Conservation (phyloP, 2,113 vertebrate species). For the Mellivora capensis region DNA sequence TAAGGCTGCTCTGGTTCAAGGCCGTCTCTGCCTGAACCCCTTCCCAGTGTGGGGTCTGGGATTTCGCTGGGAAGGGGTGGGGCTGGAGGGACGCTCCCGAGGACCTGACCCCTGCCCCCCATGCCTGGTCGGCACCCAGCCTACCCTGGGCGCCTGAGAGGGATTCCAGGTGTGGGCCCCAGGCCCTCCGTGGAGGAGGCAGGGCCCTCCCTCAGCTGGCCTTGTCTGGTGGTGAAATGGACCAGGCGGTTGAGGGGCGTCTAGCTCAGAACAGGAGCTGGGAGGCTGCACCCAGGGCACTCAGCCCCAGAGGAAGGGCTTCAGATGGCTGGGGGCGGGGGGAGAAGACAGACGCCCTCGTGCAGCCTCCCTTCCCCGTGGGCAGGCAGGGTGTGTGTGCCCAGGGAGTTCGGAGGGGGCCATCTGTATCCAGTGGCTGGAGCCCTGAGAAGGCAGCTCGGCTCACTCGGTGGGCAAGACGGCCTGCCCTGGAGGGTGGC, state of each 20-base stretch:
- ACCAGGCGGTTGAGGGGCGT: too few relatives aligned
- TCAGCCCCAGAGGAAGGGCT: neutral
- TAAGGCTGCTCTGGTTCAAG: accelerated
- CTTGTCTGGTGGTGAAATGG: neutral
- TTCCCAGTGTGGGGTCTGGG: neutral
- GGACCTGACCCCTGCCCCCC: neutral
- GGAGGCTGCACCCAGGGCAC: neutral
- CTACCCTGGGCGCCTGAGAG: neutral
- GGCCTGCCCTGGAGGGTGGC: neutral
- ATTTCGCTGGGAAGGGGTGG: neutral
- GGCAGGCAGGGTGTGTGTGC: neutral
- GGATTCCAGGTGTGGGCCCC: neutral
- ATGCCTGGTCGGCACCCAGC: neutral
- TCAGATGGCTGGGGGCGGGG: accelerated
- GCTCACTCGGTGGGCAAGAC: too few relatives aligned
- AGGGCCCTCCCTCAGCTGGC: neutral
- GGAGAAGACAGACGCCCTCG: too few relatives aligned
- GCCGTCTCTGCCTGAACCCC: neutral
- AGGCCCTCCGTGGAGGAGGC: neutral
- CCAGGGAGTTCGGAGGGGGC: neutral
- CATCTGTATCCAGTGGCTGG: neutral
- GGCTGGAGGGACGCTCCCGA: neutral
- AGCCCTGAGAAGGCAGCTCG: too few relatives aligned
- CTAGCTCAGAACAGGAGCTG: neutral
- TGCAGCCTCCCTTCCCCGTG: neutral